Evolutionary conservation across 1,140 invertebrate species (phyloP), one percentile per base, ranked within the genome.

Genomic region (Globodera rostochiensis): DNA sequence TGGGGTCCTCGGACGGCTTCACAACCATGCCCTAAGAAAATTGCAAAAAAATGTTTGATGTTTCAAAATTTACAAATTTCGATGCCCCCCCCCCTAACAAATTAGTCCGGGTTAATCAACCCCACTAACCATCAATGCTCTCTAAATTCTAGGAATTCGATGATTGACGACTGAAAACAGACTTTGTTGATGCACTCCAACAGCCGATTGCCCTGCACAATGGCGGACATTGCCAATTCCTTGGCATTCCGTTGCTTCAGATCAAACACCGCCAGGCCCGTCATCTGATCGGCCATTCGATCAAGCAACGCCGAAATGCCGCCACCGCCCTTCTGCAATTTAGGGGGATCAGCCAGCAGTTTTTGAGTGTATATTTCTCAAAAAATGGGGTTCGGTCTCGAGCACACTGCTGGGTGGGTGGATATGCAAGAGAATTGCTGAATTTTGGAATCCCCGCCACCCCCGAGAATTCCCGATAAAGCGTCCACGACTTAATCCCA

Each of bases 141-240:
- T 36, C 36, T 36, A 36, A 36, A 36, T 36, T 36, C 36, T 36
- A 36, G 36, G 36, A 36, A 36, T 36, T 36, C 36, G 36, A 36
- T 36, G 25, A 49, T 69, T 69, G 74, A 79, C 66, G 13, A 79
- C 66, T 82, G 66, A 11, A 25, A 9, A 36, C 69, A 9, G 8
- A 47, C 69, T 47, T 71, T 71, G 77, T 89, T 89, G 50, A 89
- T 89, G 53, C 82, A 82, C 64, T 89, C 88, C 4, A 89, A 70
- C 46, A 89, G 77, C 4, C 88, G 85, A 81, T 89, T 89, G 66
- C 88, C 88, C 71, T 88, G 87, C 13, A 89, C 88, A 74, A 89
- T 90, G 13, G 88, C 88, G 67, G 87, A 89, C 84, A 89, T 84
- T 8, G 88, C 88, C 9, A 90, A 69, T 76, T 89, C 88, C 64